A percentile compares a stretch with the other conserved stretches of the same genome.
phyloP scores from a whole-genome alignment of 2,113 vertebrate genomes.

The Petrocephalus microphthalmus region DNA sequence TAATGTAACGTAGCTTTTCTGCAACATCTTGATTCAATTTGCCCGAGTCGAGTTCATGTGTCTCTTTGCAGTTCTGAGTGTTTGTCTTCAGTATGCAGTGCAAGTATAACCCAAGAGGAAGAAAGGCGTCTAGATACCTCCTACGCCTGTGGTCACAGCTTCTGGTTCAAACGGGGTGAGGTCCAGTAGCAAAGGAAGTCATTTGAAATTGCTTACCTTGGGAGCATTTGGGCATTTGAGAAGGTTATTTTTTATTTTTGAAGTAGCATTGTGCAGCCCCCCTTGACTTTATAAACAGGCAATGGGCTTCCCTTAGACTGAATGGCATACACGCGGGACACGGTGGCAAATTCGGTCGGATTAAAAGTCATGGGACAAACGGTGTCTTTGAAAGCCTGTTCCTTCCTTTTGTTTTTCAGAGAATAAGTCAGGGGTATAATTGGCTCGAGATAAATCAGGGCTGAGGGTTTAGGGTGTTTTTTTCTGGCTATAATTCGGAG shows the following conservation, averaged over 20 bases:
- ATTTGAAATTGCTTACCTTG: constrained; percentile 10
- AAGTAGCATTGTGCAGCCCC: neutral
- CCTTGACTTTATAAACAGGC: neutral
- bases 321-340: neutral
- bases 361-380: constrained; percentile 52
- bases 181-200: constrained; percentile 15
- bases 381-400: constrained; percentile 21
- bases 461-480: neutral
- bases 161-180: neutral
- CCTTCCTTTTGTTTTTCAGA: constrained; percentile 18
- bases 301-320: neutral
- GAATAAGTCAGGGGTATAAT: constrained; percentile 24
- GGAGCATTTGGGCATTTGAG: neutral
- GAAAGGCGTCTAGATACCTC: constrained; percentile 14
- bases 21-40: neutral
- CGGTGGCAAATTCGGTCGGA: constrained; percentile 37
- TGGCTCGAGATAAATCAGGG: constrained; percentile 15
- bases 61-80: neutral
- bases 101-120: neutral
- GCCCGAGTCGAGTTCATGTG: neutral
- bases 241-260: neutral
- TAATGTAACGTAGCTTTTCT: constrained; percentile 9
- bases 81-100: neutral
- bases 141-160: constrained; percentile 12
- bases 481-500: neutral